Base-by-base conservation (phyloP, 2,797 vertebrate species). In the Ataeniobius toweri region DNA sequence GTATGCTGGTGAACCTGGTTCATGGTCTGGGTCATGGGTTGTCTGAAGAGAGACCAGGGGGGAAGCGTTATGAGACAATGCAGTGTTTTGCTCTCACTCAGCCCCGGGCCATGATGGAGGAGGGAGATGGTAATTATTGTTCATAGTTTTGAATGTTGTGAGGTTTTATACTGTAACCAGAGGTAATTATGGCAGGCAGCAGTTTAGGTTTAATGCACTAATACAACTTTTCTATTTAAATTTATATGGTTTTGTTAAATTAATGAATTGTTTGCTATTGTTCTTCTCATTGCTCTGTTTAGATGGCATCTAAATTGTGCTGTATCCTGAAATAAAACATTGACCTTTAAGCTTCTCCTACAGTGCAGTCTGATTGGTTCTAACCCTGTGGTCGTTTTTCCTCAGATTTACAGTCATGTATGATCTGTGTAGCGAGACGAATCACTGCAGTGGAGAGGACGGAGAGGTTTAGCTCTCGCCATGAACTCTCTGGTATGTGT, bases 11-110 rank as follows among this genome's bases (percentile, higher is more conserved):
- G 83, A 98, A 98, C 93, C 96, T 93, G 24, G 89, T 90, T 75
- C 96, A 95, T 12, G 95, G 96, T 78, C 92, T 86, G 68, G 81
- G 82, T 80, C 96, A 94, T 10, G 96, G 96, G 76, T 77, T 95
- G 85, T 84, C 96, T 70, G 97, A 98, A 80, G 97, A 98, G 80
- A 92, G 96, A n/a, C 89, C 89, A 0, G 90, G 91, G 65, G 94
- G 92, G 56, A 96, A 96, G n/a, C 96, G 97, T 93, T 99, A 98
- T 0, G 98, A 99, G 94, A 97, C 96, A 55, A 99, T 99, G 98
- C 98, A 99, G 89, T 99, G 98, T 88, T 99, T 99, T 67, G 98
- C 98, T 59, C 95, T 99, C 81, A 99, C 98, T 3, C 98, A 99
- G 90, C 98, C 98, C 13, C 96, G 97, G 71, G 98, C 98, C 83